Evolutionary conservation across 1,140 invertebrate species (phyloP).

Genomic region (Thalassaphorura encarpata): DNA sequence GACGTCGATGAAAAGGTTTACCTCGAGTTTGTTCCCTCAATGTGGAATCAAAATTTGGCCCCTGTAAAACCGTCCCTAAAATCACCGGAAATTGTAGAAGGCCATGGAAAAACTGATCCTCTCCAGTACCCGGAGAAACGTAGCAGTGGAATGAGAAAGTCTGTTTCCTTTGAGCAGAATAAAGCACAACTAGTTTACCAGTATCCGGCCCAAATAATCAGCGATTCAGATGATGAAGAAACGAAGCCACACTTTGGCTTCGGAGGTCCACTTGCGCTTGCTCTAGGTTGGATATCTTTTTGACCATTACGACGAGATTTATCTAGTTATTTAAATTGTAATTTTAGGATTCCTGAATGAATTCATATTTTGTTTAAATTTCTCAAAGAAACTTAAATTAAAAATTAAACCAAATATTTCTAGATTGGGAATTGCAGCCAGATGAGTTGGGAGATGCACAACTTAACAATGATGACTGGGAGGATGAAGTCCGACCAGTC

Average conservation of each 20-base stretch:
- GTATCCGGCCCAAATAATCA: slow-evolving; percentile 35
- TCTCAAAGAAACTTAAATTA: too few species aligned
- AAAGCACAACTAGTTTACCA: slow-evolving; percentile 29
- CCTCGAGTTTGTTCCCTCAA: slow-evolving; percentile 26
- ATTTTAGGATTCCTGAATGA: too few species aligned
- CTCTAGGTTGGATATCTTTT: slow-evolving; percentile 10
- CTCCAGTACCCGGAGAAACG: too few species aligned
- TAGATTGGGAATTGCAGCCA: slow-evolving; percentile 30
- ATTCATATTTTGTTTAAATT: too few species aligned
- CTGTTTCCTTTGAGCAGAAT: slow-evolving; percentile 31
- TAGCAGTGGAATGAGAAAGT: slow-evolving; percentile 24
- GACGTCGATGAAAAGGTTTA: slow-evolving; percentile 9
- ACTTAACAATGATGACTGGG: slow-evolving; percentile 28
- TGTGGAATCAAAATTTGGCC: slow-evolving; percentile 27
- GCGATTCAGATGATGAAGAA: slow-evolving; percentile 32
- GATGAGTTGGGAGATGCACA: slow-evolving; percentile 29
- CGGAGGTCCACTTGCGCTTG: neutral
- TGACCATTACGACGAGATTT: too few species aligned
- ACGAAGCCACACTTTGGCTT: neutral
- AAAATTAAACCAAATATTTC: too few species aligned
- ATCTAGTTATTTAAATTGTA: too few species aligned
- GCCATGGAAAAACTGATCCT: too few species aligned
- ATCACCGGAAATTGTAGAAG: slow-evolving; percentile 20
- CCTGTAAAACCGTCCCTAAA: slow-evolving; percentile 27
- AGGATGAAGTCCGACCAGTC: slow-evolving; percentile 17